Evolutionary conservation across 1,140 invertebrate genomes (phyloP).

Genomic region (Cryptotermes secundus): DNA sequence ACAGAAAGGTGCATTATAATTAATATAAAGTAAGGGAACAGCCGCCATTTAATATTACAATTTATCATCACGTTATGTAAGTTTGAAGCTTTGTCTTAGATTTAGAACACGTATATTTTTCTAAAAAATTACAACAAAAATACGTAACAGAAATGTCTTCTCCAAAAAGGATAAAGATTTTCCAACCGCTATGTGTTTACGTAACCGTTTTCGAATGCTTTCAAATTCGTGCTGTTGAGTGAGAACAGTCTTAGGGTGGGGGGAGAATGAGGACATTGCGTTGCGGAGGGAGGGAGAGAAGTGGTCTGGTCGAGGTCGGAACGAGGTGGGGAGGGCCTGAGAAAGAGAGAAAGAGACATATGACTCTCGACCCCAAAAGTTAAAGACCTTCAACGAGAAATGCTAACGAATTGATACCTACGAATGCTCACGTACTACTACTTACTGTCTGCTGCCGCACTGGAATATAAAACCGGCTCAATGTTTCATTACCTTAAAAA

Average conservation of each 20-base stretch:
- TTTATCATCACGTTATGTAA: not conserved
- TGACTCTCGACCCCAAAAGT: not conserved
- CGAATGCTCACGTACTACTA: not conserved
- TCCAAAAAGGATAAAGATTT: not conserved
- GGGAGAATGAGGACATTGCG: not conserved
- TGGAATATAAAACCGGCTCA: too few species aligned
- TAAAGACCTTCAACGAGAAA: constrained; percentile 1
- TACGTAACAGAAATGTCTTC: too few species aligned
- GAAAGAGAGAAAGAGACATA: not conserved
- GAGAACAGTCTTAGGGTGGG: not conserved
- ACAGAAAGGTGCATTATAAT: not conserved
- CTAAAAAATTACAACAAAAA: too few species aligned
- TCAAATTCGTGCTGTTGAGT: not conserved
- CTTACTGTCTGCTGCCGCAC: not conserved
- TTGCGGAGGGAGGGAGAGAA: not conserved
- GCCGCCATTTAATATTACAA: not conserved
- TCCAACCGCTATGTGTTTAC: not conserved
- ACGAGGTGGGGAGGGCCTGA: not conserved
- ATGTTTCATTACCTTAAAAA: too few species aligned
- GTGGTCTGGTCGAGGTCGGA: not conserved
- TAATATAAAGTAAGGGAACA: not conserved
- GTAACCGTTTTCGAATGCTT: constrained; percentile 15
- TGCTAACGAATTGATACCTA: not conserved
- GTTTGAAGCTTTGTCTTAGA: too few species aligned
- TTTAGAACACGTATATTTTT: too few species aligned